Evolutionary conservation across 2,113 vertebrate species (phyloP).

Genomic region (Recurvirostra avosetta): DNA sequence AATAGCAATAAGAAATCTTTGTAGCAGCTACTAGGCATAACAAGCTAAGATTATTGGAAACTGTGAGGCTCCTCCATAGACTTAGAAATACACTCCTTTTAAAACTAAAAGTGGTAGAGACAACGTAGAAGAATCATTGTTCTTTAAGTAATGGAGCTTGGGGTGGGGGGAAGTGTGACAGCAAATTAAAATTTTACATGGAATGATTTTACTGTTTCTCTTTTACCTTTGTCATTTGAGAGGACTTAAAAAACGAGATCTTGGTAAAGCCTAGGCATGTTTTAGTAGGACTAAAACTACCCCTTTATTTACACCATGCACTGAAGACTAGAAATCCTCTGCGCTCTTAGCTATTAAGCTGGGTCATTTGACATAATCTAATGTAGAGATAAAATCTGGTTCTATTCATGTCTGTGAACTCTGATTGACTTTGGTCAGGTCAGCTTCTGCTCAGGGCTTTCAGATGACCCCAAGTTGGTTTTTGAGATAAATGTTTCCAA

Average conservation of each 20-base stretch:
- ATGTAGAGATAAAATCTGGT: not conserved
- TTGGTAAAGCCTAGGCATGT: not conserved
- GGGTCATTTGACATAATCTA: not conserved
- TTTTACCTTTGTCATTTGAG: not conserved
- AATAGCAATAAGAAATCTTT: not conserved
- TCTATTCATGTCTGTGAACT: not conserved
- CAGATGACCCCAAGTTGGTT: not conserved
- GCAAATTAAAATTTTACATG: not conserved
- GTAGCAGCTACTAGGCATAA: not conserved
- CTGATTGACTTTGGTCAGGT: not conserved
- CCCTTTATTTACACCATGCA: not conserved
- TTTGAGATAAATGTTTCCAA: not conserved
- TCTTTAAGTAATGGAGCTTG: not conserved
- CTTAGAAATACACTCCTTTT: not conserved
- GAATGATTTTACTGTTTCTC: not conserved
- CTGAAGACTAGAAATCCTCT: not conserved
- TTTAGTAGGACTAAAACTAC: constrained; percentile 14
- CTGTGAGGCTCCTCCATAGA: not conserved
- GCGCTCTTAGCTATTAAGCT: not conserved
- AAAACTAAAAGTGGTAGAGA: not conserved
- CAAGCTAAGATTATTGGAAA: not conserved
- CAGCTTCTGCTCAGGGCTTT: not conserved
- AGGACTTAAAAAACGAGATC: not conserved
- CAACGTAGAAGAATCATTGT: not conserved
- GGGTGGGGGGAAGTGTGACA: not conserved